Percentiles rank a stretch among this genome's conserved stretches.
phyloP scores from a whole-genome alignment of 2,797 vertebrate species.

The Tolypeutes matacus region DNA sequence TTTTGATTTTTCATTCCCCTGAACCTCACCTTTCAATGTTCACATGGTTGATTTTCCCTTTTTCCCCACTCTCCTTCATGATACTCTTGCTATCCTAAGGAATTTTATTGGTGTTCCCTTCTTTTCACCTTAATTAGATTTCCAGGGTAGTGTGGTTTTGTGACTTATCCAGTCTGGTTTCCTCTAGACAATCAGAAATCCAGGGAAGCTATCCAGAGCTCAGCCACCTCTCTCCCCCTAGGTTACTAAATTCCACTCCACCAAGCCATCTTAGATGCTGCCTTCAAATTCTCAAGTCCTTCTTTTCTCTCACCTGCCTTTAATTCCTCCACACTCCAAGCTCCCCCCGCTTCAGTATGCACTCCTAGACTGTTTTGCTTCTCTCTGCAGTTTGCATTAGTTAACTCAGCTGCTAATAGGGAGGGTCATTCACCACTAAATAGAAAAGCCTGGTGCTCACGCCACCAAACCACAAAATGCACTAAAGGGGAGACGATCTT shows the following conservation, averaged over 20 bases:
- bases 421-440: background rate
- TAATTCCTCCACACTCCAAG: accelerated
- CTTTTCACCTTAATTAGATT: background rate
- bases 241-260: background rate
- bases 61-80: background rate
- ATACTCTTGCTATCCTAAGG: background rate
- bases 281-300: background rate
- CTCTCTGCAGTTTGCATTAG: background rate
- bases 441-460: accelerated
- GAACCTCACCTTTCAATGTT: background rate
- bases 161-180: background rate
- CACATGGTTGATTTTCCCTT: background rate
- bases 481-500: background rate
- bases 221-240: background rate
- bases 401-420: background rate
- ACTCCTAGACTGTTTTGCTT: accelerated
- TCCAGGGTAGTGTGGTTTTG: background rate
- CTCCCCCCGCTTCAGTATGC: background rate
- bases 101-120: background rate
- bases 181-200: background rate
- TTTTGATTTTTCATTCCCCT: background rate
- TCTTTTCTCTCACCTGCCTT: background rate
- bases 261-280: background rate
- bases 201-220: background rate
- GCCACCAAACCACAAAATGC: no score